Evolutionary conservation across 2,888 invertebrate genomes (phyloP).

Genomic region (Electrophaes corylata): DNA sequence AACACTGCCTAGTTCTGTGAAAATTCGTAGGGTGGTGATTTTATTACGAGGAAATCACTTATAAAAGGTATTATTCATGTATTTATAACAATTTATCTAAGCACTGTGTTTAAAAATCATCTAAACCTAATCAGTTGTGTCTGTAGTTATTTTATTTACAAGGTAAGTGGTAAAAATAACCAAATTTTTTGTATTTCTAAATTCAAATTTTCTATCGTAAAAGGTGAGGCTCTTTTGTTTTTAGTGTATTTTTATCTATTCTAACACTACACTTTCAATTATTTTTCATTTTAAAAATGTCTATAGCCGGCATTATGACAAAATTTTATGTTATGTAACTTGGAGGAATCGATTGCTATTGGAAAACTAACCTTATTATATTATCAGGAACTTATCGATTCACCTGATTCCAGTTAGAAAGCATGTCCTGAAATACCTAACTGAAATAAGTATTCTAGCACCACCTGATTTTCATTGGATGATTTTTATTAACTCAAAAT

Average conservation of each 20-base stretch:
- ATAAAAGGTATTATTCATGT: constrained; percentile 20
- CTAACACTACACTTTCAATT: neutral
- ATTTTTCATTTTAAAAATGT: neutral
- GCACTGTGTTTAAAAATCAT: constrained; percentile 8
- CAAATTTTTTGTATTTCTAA: constrained; percentile 34
- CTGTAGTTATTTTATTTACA: constrained; percentile 3
- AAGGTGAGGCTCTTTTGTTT: constrained; percentile 29
- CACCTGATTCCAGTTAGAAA: neutral
- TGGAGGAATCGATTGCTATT: constrained; percentile 51
- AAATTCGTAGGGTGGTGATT: constrained; percentile 18
- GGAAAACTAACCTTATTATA: constrained; percentile 48
- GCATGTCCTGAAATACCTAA: neutral
- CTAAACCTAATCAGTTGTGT: constrained; percentile 13
- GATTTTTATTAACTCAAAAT: neutral
- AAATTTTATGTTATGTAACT: constrained; percentile 64
- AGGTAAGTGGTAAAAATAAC: constrained; percentile 37
- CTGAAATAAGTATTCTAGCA: neutral
- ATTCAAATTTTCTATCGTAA: constrained; percentile 22
- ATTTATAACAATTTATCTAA: neutral
- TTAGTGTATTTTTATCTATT: neutral
- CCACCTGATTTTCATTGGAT: neutral
- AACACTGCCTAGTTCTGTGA: constrained; percentile 16
- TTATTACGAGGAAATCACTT: constrained; percentile 16
- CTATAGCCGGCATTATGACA: constrained; percentile 8
- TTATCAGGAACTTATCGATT: constrained; percentile 35